phyloP scores from a whole-genome alignment of 1,140 invertebrate genomes.

The Eumeta japonica region DNA sequence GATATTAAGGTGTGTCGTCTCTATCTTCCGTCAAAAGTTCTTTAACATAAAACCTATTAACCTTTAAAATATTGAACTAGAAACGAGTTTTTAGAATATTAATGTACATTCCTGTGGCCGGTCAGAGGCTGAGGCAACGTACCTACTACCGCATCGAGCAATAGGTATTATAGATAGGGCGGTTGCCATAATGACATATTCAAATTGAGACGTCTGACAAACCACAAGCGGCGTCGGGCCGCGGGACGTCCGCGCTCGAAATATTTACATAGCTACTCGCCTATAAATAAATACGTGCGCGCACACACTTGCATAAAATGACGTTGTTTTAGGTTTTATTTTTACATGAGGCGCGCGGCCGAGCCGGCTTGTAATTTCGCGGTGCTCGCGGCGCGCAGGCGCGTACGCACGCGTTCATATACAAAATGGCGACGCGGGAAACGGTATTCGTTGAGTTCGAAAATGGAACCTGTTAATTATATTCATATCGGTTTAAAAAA shows the following conservation, averaged over 20 bases:
- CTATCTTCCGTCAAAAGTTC: too few relatives aligned
- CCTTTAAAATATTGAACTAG: too few relatives aligned
- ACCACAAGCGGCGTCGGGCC: constrained; percentile 42
- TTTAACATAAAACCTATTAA: too few relatives aligned
- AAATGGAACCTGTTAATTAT: too few relatives aligned
- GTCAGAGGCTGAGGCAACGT: too few relatives aligned
- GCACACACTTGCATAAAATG: constrained; percentile 53
- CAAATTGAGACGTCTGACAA: constrained; percentile 50
- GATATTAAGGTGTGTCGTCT: too few relatives aligned
- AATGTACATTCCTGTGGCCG: too few relatives aligned
- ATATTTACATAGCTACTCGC: constrained; percentile 54
- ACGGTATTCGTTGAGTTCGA: too few relatives aligned
- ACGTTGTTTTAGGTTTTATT: constrained; percentile 57
- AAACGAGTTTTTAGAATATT: too few relatives aligned
- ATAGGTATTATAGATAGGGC: too few relatives aligned
- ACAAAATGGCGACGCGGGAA: constrained; percentile 37
- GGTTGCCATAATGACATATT: constrained; percentile 10
- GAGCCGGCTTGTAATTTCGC: constrained; percentile 52
- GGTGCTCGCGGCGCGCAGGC: constrained; percentile 47
- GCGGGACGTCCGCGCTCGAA: constrained; percentile 33
- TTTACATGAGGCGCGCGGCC: constrained; percentile 45
- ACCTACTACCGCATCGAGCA: too few relatives aligned
- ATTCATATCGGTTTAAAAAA: too few relatives aligned
- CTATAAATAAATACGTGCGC: constrained; percentile 56
- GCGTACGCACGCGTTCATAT: constrained; percentile 37